These are phyloP conservation scores for Pecten maximus DNA, from an alignment of 2,888 invertebrate species.

Conservation along the genomic window DNA sequence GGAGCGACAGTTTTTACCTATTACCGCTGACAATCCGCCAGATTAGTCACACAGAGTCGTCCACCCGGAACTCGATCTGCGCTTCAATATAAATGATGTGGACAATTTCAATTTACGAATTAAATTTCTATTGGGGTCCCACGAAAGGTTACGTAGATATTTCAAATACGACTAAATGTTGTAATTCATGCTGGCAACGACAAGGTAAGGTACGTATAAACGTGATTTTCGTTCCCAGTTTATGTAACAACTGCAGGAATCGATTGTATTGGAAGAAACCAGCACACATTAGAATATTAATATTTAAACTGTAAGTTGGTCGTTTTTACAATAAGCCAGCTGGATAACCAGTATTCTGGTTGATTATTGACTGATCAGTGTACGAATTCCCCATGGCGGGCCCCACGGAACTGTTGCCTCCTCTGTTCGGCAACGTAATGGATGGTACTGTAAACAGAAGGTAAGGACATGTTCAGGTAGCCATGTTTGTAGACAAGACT, in stretches of 20 bases:
- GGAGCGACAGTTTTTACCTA: neutral
- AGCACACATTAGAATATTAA: no score
- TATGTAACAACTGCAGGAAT: no score
- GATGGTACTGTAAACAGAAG: conserved; percentile 19
- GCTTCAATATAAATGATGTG: conserved; percentile 26
- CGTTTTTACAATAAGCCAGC: neutral
- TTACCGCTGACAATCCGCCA: neutral
- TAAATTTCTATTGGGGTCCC: conserved; percentile 22
- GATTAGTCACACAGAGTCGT: conserved; percentile 1
- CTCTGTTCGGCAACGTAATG: neutral
- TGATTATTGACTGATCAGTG: neutral
- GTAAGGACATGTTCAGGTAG: conserved; percentile 5
- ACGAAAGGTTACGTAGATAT: neutral
- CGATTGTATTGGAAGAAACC: no score
- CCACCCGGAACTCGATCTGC: conserved; percentile 19
- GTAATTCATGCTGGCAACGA: no score
- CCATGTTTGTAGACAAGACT: neutral
- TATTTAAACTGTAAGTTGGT: no score
- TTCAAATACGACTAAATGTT: no score
- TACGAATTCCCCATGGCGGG: neutral
- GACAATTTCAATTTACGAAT: conserved; percentile 3
- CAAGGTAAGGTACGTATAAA: no score
- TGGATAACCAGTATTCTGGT: neutral
- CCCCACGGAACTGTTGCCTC: neutral
- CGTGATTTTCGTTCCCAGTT: no score